phyloP scores from a whole-genome alignment of 2,888 invertebrate genomes.

The Plagodis pulveraria region DNA sequence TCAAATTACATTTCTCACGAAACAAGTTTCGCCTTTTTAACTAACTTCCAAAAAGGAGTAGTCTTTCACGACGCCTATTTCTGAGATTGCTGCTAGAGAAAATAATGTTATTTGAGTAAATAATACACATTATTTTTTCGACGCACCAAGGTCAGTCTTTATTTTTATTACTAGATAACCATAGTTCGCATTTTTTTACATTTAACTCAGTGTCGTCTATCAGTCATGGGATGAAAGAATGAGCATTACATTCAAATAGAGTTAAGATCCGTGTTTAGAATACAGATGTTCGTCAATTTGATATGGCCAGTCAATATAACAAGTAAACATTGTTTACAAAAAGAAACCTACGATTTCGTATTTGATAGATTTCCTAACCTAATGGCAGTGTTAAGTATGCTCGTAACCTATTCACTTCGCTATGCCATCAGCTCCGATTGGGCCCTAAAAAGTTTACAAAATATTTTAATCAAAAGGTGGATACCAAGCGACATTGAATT shows the following conservation, averaged over 20 bases:
- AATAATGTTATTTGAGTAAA: conserved; percentile 21
- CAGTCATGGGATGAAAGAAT: not conserved
- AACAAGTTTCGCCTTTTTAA: too few species aligned
- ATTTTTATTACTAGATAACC: conserved; percentile 38
- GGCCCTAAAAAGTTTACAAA: too few species aligned
- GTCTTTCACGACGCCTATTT: too few species aligned
- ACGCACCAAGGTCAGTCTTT: conserved; percentile 61
- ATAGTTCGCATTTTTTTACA: conserved; percentile 43
- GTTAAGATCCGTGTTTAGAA: too few species aligned
- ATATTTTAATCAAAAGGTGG: too few species aligned
- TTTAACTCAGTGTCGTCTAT: conserved; percentile 11
- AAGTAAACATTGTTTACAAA: not conserved
- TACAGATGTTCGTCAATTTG: too few species aligned
- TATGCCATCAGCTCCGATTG: too few species aligned
- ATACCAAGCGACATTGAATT: too few species aligned
- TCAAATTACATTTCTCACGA: too few species aligned
- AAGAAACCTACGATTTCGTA: conserved; percentile 5
- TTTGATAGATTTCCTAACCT: conserved; percentile 8
- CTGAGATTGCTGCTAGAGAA: not conserved
- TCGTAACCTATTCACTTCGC: not conserved
- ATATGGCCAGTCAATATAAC: too few species aligned
- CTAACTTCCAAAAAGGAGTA: too few species aligned
- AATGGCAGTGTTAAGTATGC: not conserved
- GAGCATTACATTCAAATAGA: not conserved
- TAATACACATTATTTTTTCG: conserved; percentile 15